These are phyloP conservation scores for Athene cunicularia DNA, from an alignment of 2,113 vertebrate genomes.

Conservation along the genomic window DNA sequence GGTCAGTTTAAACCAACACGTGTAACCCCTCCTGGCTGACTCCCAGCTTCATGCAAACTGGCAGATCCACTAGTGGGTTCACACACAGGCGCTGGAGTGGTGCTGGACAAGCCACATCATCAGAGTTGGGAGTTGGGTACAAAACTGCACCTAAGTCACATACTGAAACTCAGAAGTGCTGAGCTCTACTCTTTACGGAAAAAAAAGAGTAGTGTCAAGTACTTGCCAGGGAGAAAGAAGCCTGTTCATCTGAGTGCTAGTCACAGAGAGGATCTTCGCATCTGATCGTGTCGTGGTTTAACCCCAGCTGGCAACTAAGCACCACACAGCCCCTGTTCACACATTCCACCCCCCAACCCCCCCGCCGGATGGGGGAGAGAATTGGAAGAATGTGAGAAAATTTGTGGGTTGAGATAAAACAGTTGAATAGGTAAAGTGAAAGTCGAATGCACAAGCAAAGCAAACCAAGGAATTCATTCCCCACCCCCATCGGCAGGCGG, in stretches of 20 bases:
- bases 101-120: background rate
- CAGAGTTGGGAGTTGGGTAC: background rate
- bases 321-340: too few species aligned
- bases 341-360: too few species aligned
- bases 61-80: background rate
- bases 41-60: background rate
- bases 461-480: too few species aligned
- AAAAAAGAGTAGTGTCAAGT: background rate
- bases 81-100: accelerated
- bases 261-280: background rate
- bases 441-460: too few species aligned
- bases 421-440: too few species aligned
- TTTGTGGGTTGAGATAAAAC: too few species aligned
- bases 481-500: too few species aligned
- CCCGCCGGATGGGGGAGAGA: too few species aligned
- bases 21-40: background rate
- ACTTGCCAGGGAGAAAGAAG: background rate
- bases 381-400: too few species aligned
- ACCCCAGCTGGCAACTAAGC: too few species aligned
- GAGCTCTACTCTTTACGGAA: background rate
- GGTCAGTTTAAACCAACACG: background rate
- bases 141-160: background rate
- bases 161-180: background rate
- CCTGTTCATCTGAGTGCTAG: background rate
- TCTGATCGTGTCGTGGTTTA: background rate